Conservation (phyloP, 2,888 invertebrate species). For the Cabera pusaria region DNA sequence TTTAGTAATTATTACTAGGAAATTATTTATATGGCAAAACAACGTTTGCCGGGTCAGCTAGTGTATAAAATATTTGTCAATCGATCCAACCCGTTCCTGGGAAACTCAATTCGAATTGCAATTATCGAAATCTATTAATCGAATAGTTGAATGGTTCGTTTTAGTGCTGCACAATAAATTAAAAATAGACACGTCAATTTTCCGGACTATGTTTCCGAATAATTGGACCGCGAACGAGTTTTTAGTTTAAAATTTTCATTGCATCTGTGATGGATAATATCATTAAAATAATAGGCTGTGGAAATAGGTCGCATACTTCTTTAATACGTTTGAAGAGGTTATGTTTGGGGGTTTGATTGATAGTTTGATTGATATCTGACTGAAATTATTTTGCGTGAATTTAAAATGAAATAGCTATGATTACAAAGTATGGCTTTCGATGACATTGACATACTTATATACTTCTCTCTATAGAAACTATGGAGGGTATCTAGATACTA, state of each 20-base stretch:
- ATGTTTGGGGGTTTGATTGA: too few relatives aligned
- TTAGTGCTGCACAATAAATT: constrained; percentile 45
- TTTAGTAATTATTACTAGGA: too few relatives aligned
- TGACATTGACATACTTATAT: too few relatives aligned
- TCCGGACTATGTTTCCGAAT: constrained; percentile 37
- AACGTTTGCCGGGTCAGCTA: too few relatives aligned
- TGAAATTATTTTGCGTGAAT: too few relatives aligned
- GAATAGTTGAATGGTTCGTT: constrained; percentile 27
- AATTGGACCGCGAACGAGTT: constrained; percentile 36
- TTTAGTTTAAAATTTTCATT: constrained; percentile 34
- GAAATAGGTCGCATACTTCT: background rate
- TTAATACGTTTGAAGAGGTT: too few relatives aligned
- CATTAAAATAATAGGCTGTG: constrained; percentile 4
- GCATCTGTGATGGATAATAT: constrained; percentile 28
- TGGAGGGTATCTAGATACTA: too few relatives aligned
- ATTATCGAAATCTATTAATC: constrained; percentile 58
- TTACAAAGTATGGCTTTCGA: too few relatives aligned
- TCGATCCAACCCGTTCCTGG: constrained; percentile 45
- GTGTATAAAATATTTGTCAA: constrained; percentile 53
- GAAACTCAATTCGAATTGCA: constrained; percentile 54
- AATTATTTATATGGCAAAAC: too few relatives aligned
- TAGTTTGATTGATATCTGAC: too few relatives aligned
- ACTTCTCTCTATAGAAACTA: too few relatives aligned
- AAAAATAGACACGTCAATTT: constrained; percentile 50
- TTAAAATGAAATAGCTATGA: too few relatives aligned